phyloP scores from a whole-genome alignment of 2,888 invertebrate genomes.

The Pyrrhia umbra region DNA sequence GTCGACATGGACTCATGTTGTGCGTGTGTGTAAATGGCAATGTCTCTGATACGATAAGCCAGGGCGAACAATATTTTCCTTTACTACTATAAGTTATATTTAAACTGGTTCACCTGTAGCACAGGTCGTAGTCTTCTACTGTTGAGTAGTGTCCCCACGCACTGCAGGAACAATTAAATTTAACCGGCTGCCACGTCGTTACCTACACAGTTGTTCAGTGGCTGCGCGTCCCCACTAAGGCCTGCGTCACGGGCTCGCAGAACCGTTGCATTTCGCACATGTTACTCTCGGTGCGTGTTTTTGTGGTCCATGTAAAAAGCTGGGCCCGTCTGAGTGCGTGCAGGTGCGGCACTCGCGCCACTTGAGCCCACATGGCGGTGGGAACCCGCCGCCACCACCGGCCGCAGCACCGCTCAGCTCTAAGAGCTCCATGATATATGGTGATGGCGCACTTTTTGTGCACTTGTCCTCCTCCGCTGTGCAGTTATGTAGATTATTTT shows the following conservation, averaged over 20 bases:
- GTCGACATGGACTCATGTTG: no score
- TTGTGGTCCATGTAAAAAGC: conserved; percentile 41
- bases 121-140: no score
- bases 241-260: not conserved
- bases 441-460: conserved; percentile 39
- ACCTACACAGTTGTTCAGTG: no score
- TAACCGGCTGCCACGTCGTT: no score
- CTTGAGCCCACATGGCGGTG: conserved; percentile 73
- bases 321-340: conserved; percentile 61
- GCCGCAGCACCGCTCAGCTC: conserved; percentile 17
- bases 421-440: conserved; percentile 39
- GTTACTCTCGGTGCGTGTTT: conserved; percentile 31
- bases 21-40: no score
- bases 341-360: conserved; percentile 70
- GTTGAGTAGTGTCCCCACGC: no score
- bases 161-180: no score
- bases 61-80: no score
- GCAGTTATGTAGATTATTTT: conserved; percentile 9
- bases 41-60: no score
- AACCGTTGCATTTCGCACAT: conserved; percentile 49
- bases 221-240: no score
- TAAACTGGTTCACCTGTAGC: no score
- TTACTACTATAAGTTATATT: no score
- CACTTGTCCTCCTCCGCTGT: conserved; percentile 42
- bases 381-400: conserved; percentile 55